Evolutionary conservation across 1,140 invertebrate genomes (phyloP), one percentile per base, ranked within the genome.

Genomic region (Archivesica marissinica): DNA sequence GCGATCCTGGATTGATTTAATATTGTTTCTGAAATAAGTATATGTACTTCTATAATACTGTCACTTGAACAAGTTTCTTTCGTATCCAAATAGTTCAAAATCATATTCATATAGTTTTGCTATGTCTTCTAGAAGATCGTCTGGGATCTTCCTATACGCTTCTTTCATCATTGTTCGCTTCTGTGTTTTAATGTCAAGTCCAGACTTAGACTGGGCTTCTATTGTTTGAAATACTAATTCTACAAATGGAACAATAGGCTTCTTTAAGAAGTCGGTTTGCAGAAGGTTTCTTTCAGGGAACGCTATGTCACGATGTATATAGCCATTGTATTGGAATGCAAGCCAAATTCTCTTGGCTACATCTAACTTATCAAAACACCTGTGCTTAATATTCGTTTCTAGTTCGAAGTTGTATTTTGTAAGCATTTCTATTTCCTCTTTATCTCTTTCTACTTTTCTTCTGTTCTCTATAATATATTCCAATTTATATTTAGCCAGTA

Each of bases 71-170:
- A 83, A 30, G 11, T 59, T 15, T 41, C 47, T 44, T 41, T 72
- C 44, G 35, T 83, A 83, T 47, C 25, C 54, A 75, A 83, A 83
- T n/a, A 83, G 23, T 61, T 83, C 70, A 61, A 83, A 83, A 35
- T 83, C 80, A 20, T 59, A 47, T 61, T 74, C 35, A 52, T 74
- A 83, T 7, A 83, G 35, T 9, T 72, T 44, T 39, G 28, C 3
- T 25, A 83, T 44, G 7, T 4, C 39, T 30, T 41, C n/a, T 20
- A 83, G 17, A 6, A 74, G 28, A 30, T 25, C 23, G 1, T 38
- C 9, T 20, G 80, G 66, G 3, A 74, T 33, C 4, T 64, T 59
- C 25, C 30, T 44, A 47, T 83, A 83, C n/a, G 50, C 68, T 47
- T 74, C 68, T 25, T 74, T 11, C 80, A 74, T 74, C 68, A 75